Conservation (phyloP, 2,797 vertebrate species). For the Austrolebias charrua region DNA sequence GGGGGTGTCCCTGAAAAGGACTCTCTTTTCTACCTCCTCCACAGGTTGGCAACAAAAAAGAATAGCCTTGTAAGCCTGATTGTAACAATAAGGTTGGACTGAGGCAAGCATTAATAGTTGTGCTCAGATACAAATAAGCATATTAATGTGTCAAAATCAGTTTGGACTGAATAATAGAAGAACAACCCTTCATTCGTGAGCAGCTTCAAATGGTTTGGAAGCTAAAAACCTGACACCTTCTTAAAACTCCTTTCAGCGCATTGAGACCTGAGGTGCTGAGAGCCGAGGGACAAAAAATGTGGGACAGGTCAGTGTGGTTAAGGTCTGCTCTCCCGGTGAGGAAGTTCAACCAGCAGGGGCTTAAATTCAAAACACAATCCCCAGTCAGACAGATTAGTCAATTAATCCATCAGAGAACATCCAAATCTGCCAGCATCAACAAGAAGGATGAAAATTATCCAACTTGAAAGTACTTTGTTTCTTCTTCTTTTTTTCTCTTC, state of each 20-base stretch:
- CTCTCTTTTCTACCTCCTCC: too few relatives aligned
- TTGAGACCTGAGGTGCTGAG: not conserved
- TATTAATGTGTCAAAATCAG: too few relatives aligned
- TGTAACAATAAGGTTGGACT: too few relatives aligned
- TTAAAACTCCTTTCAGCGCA: too few relatives aligned
- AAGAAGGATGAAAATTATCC: slow-evolving; percentile 8
- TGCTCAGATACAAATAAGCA: not conserved
- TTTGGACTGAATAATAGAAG: too few relatives aligned
- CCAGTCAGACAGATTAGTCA: slow-evolving; percentile 43
- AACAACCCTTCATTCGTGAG: not conserved
- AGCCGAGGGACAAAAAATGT: slow-evolving; percentile 1
- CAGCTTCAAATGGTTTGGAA: not conserved
- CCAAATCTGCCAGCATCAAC: slow-evolving; percentile 4
- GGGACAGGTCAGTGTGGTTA: not conserved
- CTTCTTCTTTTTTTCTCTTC: not conserved
- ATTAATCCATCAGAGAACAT: slow-evolving; percentile 46
- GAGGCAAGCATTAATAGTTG: not conserved
- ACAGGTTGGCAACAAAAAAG: too few relatives aligned
- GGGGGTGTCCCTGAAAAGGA: too few relatives aligned
- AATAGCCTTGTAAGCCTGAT: too few relatives aligned
- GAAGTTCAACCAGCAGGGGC: slow-evolving; percentile 19
- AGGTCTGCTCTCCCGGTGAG: not conserved
- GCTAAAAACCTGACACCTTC: not conserved
- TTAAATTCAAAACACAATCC: slow-evolving; percentile 44
- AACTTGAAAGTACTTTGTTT: slow-evolving; percentile 9